phyloP scores from a whole-genome alignment of 1,140 invertebrate species.

The Aphelinus certus region DNA sequence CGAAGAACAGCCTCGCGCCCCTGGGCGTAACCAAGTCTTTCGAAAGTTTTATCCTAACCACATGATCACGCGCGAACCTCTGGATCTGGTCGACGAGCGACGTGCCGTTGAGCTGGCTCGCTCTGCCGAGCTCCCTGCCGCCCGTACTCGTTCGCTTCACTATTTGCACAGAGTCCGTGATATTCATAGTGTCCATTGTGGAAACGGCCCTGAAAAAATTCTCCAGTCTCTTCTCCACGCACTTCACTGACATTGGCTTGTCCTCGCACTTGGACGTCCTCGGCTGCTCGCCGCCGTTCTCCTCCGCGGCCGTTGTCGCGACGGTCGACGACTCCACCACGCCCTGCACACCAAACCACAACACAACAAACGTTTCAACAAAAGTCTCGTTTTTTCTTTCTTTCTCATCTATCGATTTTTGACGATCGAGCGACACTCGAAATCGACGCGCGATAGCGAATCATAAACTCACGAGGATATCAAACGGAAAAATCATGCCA shows the following conservation, averaged over 20 bases:
- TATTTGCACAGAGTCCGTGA: slow-evolving; percentile 58
- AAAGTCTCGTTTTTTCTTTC: too few relatives aligned
- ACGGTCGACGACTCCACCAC: background rate
- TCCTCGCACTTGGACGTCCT: slow-evolving; percentile 22
- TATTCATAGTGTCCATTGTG: slow-evolving; percentile 49
- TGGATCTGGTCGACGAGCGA: slow-evolving; percentile 56
- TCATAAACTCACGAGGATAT: too few relatives aligned
- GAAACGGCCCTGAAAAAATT: slow-evolving; percentile 50
- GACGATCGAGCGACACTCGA: too few relatives aligned
- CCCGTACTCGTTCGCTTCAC: slow-evolving; percentile 41
- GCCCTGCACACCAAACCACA: too few relatives aligned
- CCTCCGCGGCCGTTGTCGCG: slow-evolving; percentile 13
- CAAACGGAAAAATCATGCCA: too few relatives aligned
- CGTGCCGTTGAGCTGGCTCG: slow-evolving; percentile 17
- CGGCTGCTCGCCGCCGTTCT: background rate
- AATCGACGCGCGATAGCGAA: too few relatives aligned
- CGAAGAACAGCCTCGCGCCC: slow-evolving; percentile 62
- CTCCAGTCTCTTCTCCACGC: slow-evolving; percentile 42
- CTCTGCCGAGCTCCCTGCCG: slow-evolving; percentile 26
- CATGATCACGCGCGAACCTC: slow-evolving; percentile 57
- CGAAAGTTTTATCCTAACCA: slow-evolving; percentile 57
- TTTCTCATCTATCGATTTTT: too few relatives aligned
- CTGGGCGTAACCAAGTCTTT: slow-evolving; percentile 50
- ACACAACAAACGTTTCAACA: too few relatives aligned
- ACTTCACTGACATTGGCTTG: slow-evolving; percentile 36